Base-by-base conservation (phyloP, 2,888 invertebrate species). In the Lumbricus terrestris region DNA sequence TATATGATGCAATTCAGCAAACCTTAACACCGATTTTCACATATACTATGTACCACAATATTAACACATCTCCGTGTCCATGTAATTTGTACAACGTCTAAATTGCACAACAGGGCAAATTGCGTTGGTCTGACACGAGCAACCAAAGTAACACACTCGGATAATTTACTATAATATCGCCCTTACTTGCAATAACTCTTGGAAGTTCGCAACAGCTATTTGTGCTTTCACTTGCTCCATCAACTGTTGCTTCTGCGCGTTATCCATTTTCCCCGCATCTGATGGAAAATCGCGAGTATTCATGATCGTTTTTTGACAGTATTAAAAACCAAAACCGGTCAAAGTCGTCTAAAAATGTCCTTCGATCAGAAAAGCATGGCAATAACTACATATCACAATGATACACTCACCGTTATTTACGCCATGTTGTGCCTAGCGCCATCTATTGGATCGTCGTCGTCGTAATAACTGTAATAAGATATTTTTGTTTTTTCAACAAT, bases 191-290 rank as follows among this genome's bases (percentile, higher is more conserved):
- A 98, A 96, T 92, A 98, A 95, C 96, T 98, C 98, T 95, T 98
- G 98, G 69, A 97, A 97, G 95, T 97, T 98, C 85, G 98, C 98
- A 90, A 99, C 96, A 0, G 98, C 98, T 91, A 98, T 97, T 96
- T 98, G 98, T 95, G 98, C 98, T 95, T 98, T 98, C 42, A 98
- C 97, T 96, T 98, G 97, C 93, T 98, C 97, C 97, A 98, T 98
- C 91, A 98, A 95, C 83, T 93, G 93, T 83, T 94, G 94, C 89
- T 92, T 92, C 42, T 94, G 92, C 34, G 88, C 82, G 33, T 89
- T 35, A 90, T 91, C 91, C 33, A 91, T 18, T 40, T 91, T 92
- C 20, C 89, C 91, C 23, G 90, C 91, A 34, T 83, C 82, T n/a
- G 89, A 34, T 23, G 89, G 82, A 38, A 91, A 90, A 82, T 88